A percentile compares a stretch with the other conserved stretches of the same genome.
Conservation (phyloP, 2,888 invertebrate species). For the Lydus trimaculatus region DNA sequence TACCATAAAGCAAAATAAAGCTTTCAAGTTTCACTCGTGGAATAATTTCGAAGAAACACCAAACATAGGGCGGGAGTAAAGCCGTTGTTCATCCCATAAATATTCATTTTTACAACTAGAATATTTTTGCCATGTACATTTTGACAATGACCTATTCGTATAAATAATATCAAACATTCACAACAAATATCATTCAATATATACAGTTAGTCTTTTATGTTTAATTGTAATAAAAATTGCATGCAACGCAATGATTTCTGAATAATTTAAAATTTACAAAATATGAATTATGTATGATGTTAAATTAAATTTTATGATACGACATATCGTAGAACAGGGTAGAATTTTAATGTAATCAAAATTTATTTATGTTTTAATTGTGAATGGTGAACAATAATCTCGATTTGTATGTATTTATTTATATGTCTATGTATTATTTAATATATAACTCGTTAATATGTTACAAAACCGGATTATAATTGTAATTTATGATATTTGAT, state of each 20-base stretch:
- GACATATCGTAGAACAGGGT: not conserved
- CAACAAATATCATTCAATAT: conserved; percentile 11
- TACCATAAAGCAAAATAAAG: conserved; percentile 27
- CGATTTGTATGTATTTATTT: not conserved
- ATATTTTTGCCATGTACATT: conserved; percentile 12
- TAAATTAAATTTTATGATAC: conserved; percentile 8
- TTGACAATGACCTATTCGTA: not conserved
- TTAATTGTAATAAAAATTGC: not conserved
- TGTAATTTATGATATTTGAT: no score
- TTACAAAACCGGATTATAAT: not conserved
- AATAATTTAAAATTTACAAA: conserved; percentile 14
- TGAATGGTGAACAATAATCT: not conserved
- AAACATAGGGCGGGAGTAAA: conserved; percentile 21
- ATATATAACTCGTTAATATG: no score
- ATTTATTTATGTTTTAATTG: conserved; percentile 13
- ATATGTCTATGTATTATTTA: no score
- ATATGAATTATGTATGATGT: conserved; percentile 13
- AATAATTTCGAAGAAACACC: conserved; percentile 25
- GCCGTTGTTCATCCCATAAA: conserved; percentile 33
- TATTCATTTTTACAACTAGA: conserved; percentile 32
- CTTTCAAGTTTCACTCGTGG: conserved; percentile 19
- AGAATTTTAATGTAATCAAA: conserved; percentile 10
- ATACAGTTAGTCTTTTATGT: not conserved
- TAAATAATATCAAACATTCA: conserved; percentile 19
- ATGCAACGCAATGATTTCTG: conserved; percentile 19